A percentile compares a stretch with the other conserved stretches of the same genome.
Conservation (phyloP, 2,888 invertebrate genomes). For the Aphrophora alni region DNA sequence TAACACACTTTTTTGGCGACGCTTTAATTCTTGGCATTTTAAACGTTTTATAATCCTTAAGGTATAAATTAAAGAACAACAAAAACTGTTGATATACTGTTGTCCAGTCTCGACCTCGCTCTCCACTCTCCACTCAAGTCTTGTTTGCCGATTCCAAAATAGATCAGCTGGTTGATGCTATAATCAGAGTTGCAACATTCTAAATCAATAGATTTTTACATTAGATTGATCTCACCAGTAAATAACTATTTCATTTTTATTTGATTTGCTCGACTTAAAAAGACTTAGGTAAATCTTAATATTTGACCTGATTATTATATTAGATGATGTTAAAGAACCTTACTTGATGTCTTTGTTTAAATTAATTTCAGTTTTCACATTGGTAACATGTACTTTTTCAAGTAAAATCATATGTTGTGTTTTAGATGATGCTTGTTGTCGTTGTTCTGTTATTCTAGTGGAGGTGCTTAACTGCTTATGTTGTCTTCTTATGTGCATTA, state of each 20-base stretch:
- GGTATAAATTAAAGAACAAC: background rate
- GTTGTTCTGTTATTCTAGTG: background rate
- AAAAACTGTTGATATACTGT: background rate
- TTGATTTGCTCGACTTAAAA: too few species aligned
- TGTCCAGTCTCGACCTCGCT: background rate
- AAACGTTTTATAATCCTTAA: background rate
- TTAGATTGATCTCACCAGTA: background rate
- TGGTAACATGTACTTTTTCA: background rate
- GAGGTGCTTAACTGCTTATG: background rate
- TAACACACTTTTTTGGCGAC: conserved; percentile 62
- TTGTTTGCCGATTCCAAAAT: background rate
- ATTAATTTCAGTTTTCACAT: background rate
- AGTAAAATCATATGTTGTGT: background rate
- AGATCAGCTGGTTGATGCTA: background rate
- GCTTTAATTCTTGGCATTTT: conserved; percentile 66
- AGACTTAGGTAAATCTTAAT: too few species aligned
- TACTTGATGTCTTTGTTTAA: too few species aligned
- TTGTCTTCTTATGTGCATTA: background rate
- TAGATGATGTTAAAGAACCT: too few species aligned
- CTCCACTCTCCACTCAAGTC: background rate
- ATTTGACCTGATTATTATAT: too few species aligned
- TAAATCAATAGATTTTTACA: background rate
- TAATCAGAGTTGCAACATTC: background rate
- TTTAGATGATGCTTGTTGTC: background rate
- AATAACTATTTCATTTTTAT: too few species aligned